Conservation (phyloP, 2,888 invertebrate genomes). For the Drosophila greeni region DNA sequence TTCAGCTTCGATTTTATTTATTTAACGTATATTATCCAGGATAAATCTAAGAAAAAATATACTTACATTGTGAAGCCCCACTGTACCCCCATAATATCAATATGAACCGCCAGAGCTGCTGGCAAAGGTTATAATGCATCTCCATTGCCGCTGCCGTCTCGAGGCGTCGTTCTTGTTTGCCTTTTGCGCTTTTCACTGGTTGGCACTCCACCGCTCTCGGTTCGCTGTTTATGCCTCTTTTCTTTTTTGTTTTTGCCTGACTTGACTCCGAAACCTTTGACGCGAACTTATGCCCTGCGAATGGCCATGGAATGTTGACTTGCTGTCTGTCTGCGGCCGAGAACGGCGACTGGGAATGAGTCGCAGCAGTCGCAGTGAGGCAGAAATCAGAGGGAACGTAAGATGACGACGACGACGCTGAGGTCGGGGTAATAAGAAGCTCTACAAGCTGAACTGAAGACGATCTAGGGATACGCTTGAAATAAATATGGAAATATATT, state of each 20-base stretch:
- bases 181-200: constrained; percentile 57
- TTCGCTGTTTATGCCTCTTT: constrained; percentile 18
- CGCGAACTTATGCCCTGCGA: constrained; percentile 76
- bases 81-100: constrained; percentile 56
- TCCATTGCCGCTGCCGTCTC: constrained; percentile 30
- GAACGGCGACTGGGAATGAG: constrained; percentile 36
- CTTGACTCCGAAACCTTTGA: constrained; percentile 70
- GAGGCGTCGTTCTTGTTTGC: constrained; percentile 41
- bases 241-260: constrained; percentile 37
- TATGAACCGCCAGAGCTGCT: constrained; percentile 54
- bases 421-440: constrained; percentile 30
- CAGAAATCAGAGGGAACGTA: constrained; percentile 37
- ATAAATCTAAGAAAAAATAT: background rate
- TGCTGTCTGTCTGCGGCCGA: constrained; percentile 49
- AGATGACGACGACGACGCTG: constrained; percentile 10
- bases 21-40: background rate
- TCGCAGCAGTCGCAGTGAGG: constrained; percentile 25
- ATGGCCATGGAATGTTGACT: constrained; percentile 72
- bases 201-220: constrained; percentile 44
- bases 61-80: constrained; percentile 8
- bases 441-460: background rate
- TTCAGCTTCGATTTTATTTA: background rate
- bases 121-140: constrained; percentile 41
- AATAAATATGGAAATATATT: background rate
- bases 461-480: constrained; percentile 15